A percentile compares a stretch with the other conserved stretches of the same genome.
These are phyloP conservation scores for Callipepla squamata DNA, from an alignment of 2,113 vertebrate species.

Conservation along the genomic window DNA sequence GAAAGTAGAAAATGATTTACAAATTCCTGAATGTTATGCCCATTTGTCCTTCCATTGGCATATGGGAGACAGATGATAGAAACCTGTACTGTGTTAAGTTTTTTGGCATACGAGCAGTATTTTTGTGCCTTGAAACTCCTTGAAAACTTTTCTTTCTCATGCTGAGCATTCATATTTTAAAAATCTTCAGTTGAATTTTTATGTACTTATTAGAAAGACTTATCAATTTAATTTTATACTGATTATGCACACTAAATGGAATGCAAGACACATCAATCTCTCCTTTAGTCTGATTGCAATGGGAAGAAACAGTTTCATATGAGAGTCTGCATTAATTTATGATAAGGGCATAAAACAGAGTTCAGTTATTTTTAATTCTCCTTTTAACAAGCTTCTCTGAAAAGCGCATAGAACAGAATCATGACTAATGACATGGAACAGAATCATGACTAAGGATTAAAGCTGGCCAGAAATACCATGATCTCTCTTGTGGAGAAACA, in stretches of 20 bases:
- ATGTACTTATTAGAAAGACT: not conserved
- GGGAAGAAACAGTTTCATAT: slow-evolving; percentile 45
- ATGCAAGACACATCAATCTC: slow-evolving; percentile 53
- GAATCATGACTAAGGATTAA: slow-evolving; percentile 42
- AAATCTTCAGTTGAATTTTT: slow-evolving; percentile 17
- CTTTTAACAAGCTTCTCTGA: slow-evolving; percentile 50
- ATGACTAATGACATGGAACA: slow-evolving; percentile 18
- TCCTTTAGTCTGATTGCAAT: slow-evolving; percentile 64
- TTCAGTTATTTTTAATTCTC: slow-evolving; percentile 72
- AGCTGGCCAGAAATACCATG: not conserved
- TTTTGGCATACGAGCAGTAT: not conserved
- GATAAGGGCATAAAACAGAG: slow-evolving; percentile 54
- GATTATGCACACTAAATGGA: slow-evolving; percentile 39
- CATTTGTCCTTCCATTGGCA: not conserved
- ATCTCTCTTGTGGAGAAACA: not conserved
- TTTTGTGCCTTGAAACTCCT: not conserved
- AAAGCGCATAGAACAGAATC: slow-evolving; percentile 40
- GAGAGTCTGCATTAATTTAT: slow-evolving; percentile 62
- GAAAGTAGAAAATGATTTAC: not conserved
- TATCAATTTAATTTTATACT: slow-evolving; percentile 29
- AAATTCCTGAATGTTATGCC: not conserved
- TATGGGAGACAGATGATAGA: not conserved
- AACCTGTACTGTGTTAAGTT: not conserved
- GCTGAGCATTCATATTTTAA: not conserved
- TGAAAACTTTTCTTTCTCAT: not conserved